These are phyloP conservation scores for Trissolcus brochymenae DNA, from an alignment of 2,888 invertebrate genomes.

Conservation along the genomic window DNA sequence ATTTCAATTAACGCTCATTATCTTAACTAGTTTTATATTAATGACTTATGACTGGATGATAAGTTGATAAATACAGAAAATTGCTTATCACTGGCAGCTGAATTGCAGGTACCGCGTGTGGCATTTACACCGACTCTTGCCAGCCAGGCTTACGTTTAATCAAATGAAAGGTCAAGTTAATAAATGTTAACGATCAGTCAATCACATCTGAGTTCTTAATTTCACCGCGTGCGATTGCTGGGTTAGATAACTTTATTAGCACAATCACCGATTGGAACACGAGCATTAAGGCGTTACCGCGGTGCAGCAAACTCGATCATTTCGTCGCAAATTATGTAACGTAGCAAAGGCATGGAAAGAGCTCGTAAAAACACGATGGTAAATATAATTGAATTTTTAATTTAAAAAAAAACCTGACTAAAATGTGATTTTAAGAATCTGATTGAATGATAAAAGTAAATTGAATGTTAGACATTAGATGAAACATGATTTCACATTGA, in stretches of 20 bases:
- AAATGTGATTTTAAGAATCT: no score
- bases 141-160: conserved; percentile 13
- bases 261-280: conserved; percentile 28
- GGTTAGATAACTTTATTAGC: conserved; percentile 51
- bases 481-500: no score
- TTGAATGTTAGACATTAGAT: no score
- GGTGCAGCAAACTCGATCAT: conserved; percentile 19
- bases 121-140: conserved; percentile 20
- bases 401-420: no score
- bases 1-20: conserved; percentile 35
- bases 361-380: no score
- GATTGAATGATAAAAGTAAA: no score
- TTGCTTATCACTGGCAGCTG: conserved; percentile 33
- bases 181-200: conserved; percentile 48
- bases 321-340: conserved; percentile 14
- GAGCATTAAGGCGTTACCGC: conserved; percentile 18
- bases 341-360: neutral
- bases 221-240: conserved; percentile 21
- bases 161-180: conserved; percentile 47
- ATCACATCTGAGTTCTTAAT: conserved; percentile 42
- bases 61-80: conserved; percentile 35
- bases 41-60: conserved; percentile 31
- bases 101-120: conserved; percentile 21
- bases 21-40: conserved; percentile 27
- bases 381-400: no score